Conservation (phyloP, 1,140 invertebrate species). For the Pantala flavescens region DNA sequence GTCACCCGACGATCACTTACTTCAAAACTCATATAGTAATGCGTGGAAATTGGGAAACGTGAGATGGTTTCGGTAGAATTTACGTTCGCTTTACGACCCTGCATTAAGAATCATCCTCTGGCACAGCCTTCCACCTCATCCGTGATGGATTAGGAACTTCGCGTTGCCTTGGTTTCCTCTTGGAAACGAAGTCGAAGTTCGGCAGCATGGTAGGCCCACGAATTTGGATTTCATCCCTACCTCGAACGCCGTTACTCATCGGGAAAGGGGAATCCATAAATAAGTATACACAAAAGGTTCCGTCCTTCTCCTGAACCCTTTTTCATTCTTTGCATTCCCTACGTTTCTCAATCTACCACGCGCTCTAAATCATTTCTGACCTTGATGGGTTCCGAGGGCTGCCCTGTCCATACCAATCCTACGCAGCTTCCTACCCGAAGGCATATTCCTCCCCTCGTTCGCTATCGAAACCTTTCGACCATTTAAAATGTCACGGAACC, state of each 20-base stretch:
- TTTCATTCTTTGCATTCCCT: background rate
- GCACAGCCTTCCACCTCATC: too few species aligned
- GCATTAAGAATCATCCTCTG: too few species aligned
- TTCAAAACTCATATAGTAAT: background rate
- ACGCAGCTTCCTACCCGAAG: background rate
- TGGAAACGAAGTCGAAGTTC: too few species aligned
- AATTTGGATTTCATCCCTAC: too few species aligned
- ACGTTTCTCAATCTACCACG: background rate
- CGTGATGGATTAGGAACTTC: too few species aligned
- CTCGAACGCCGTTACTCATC: background rate
- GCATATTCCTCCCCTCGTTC: background rate
- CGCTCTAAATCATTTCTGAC: background rate
- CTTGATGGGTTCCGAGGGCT: background rate
- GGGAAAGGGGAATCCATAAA: background rate
- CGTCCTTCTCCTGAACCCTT: background rate
- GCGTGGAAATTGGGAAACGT: too few species aligned
- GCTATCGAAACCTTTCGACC: constrained; percentile 8
- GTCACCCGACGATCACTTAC: background rate
- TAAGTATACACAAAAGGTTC: background rate
- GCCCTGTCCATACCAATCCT: background rate
- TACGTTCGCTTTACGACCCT: too few species aligned
- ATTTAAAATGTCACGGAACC: constrained; percentile 1
- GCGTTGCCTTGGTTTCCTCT: too few species aligned
- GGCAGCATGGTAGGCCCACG: too few species aligned
- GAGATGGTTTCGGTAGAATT: too few species aligned